Percentiles rank a stretch among this genome's conserved stretches.
phyloP scores from a whole-genome alignment of 2,888 invertebrate genomes.

The Cheilosia vernalis region DNA sequence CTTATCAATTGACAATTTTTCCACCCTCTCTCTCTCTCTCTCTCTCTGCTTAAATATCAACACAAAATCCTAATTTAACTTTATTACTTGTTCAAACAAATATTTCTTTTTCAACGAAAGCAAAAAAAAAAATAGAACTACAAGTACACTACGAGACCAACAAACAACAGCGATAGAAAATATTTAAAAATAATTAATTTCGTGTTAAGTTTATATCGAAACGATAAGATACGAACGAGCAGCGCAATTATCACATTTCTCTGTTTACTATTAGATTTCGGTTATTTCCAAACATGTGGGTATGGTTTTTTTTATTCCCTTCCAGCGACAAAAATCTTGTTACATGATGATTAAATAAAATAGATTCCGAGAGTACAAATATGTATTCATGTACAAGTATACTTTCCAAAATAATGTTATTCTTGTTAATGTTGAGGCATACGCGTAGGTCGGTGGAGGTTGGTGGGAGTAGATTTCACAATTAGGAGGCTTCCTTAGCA shows the following conservation, averaged over 20 bases:
- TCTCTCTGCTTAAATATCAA: slow-evolving; percentile 53
- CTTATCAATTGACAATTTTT: slow-evolving; percentile 55
- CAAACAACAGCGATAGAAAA: slow-evolving; percentile 55
- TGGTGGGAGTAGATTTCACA: slow-evolving; percentile 10
- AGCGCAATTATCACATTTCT: slow-evolving; percentile 61
- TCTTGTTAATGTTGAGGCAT: too few species aligned
- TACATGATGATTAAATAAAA: slow-evolving; percentile 69
- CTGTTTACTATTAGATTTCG: slow-evolving; percentile 49
- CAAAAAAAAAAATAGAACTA: slow-evolving; percentile 1
- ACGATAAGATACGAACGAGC: slow-evolving; percentile 67
- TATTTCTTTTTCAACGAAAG: slow-evolving; percentile 20
- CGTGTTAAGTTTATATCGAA: slow-evolving; percentile 74
- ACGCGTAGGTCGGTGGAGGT: neutral
- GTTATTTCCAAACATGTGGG: slow-evolving; percentile 15
- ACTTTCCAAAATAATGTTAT: slow-evolving; percentile 3
- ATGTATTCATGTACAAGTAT: slow-evolving; percentile 32
- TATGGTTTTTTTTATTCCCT: neutral
- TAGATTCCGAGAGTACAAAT: slow-evolving; percentile 42
- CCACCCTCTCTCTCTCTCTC: too few species aligned
- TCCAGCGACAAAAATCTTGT: slow-evolving; percentile 34
- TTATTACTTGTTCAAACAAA: slow-evolving; percentile 55
- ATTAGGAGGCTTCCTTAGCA: slow-evolving; percentile 42
- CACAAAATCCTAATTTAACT: slow-evolving; percentile 63
- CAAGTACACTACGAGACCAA: neutral
- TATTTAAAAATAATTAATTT: slow-evolving; percentile 74